Evolutionary conservation across 30 jellyfish, hydroid and myxozoan genomes (phyloP), one percentile per base, ranked within the genome.

Genomic region (Aurelia aurita): DNA sequence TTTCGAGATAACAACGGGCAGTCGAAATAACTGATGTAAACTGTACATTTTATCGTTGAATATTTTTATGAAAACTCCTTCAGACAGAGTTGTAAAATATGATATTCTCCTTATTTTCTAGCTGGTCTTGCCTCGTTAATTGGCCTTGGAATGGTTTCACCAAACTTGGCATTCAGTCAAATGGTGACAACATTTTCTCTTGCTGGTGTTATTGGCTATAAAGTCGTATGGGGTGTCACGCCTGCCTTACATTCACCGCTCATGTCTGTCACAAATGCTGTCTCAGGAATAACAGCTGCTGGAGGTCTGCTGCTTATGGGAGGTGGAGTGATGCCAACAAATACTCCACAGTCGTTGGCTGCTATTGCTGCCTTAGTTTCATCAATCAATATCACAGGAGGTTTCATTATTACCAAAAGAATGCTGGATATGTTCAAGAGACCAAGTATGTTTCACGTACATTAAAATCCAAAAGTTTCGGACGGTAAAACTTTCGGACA

Each of bases 121-220:
- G 98, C 90, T 76, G 98, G 98, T 27, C 54, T 92, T 28, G 98
- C 92, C 1, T 59, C 94, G 14, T 47, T 92, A 32, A 75, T 92
- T 57, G 98, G 92, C 20, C 93, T 87, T 58, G 98, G 98, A 18
- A 67, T 92, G 51, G 95, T 67, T 12, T 86, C 98, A 32, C 98
- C 98, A 3, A 92, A 92, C 81, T 76, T 83, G 58, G 98, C 96
- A 0, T 92, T 92, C 86, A 87, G 90, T 57, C 98, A 92, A 49
- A 87, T 92, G 97, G 83, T 92, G 65, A 92, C 98, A 67, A 92
- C 98, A 0, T 92, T 92, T 84, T 92, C 98, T 9, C 74, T 92
- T 10, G 98, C 98, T 81, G 98, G 98, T 60, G 98, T 92, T 13
- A 92, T 92, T 73, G 98, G 98, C 22, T 92, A 92, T 87, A 92